Percentiles rank a stretch among this genome's conserved stretches.
Conservation (phyloP, 2,888 invertebrate genomes). For the Scaptodrosophila latifasciaeformis region DNA sequence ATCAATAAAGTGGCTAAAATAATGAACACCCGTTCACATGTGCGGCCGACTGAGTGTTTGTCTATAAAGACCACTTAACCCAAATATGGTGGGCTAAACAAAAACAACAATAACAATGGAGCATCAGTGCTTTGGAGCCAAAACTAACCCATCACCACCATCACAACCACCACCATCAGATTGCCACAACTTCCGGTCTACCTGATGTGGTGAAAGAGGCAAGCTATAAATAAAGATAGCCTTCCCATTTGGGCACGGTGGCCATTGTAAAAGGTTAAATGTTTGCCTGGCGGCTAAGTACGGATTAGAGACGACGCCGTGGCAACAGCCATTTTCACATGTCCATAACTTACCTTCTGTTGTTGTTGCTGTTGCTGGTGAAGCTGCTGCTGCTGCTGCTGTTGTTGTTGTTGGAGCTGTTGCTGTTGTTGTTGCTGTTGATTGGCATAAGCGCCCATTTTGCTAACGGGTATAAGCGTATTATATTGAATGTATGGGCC, state of each 20-base stretch:
- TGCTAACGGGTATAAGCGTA: slow-evolving; percentile 74
- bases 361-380: slow-evolving; percentile 54
- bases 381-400: slow-evolving; percentile 48
- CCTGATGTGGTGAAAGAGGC: slow-evolving; percentile 1
- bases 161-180: not conserved
- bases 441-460: slow-evolving; percentile 72
- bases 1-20: slow-evolving; percentile 48
- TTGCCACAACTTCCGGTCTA: not conserved
- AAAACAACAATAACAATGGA: slow-evolving; percentile 14
- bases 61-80: slow-evolving; percentile 60
- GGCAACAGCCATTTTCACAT: too few relatives aligned
- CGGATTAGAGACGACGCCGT: slow-evolving; percentile 42
- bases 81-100: slow-evolving; percentile 44
- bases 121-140: not conserved
- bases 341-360: slow-evolving; percentile 68
- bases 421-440: slow-evolving; percentile 65
- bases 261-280: slow-evolving; percentile 63
- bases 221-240: slow-evolving; percentile 48
- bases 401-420: slow-evolving; percentile 55
- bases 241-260: slow-evolving; percentile 29
- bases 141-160: not conserved
- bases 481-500: slow-evolving; percentile 74
- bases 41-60: slow-evolving; percentile 20
- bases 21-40: slow-evolving; percentile 41
- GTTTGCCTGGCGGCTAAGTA: slow-evolving; percentile 52